Percentiles rank a stretch among this genome's conserved stretches.
Conservation (phyloP, 1,140 invertebrate species). For the Drosophila funebris region DNA sequence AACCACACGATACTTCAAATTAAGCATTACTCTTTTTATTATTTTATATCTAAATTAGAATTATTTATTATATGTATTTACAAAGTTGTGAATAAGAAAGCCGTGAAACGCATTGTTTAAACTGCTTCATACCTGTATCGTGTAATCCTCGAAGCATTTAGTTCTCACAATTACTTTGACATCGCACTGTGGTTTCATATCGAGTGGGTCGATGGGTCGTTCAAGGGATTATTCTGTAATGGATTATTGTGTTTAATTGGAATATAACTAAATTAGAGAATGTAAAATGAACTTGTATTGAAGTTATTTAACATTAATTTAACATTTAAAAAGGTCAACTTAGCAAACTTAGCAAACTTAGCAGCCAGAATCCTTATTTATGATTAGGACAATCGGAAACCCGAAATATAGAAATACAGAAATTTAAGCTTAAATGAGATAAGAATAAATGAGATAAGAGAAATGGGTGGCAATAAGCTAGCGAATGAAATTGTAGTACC, state of each 20-base stretch:
- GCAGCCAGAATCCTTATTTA: no score
- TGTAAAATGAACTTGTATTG: no score
- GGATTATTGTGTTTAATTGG: neutral
- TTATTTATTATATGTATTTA: neutral
- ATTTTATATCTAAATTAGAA: no score
- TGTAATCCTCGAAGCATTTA: neutral
- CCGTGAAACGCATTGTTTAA: neutral
- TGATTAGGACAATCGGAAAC: no score
- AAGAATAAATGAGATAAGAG: no score
- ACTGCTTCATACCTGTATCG: no score
- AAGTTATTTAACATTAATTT: no score
- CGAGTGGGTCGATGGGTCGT: neutral
- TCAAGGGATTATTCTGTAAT: neutral
- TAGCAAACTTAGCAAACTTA: no score
- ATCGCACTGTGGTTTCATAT: neutral
- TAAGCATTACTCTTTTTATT: neutral
- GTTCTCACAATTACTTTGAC: neutral
- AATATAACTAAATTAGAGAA: neutral
- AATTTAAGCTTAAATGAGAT: no score
- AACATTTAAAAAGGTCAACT: no score
- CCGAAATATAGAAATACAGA: neutral
- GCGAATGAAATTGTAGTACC: constrained; percentile 63
- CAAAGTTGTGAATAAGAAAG: neutral
- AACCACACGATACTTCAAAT: constrained; percentile 21
- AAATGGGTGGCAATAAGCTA: constrained; percentile 55